These are phyloP conservation scores for Pelvicachromis taeniatus DNA, from an alignment of 2,113 vertebrate genomes.

Conservation along the genomic window DNA sequence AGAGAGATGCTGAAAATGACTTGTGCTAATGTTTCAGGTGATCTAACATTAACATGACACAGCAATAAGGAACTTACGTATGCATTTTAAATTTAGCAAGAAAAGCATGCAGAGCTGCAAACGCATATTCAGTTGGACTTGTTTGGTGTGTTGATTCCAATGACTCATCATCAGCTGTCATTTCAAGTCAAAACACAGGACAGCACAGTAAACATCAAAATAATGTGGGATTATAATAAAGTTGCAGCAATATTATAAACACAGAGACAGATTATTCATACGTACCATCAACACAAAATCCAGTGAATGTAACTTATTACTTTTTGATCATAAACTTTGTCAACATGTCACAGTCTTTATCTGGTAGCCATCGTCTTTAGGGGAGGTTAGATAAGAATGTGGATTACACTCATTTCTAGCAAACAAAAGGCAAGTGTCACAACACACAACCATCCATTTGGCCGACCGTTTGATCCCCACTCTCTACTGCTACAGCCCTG, in stretches of 20 bases:
- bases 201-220: background rate
- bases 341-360: too few relatives aligned
- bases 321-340: background rate
- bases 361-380: background rate
- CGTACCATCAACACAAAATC: background rate
- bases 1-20: accelerated
- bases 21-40: background rate
- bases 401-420: background rate
- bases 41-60: background rate
- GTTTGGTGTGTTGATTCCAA: background rate
- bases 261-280: background rate
- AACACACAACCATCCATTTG: background rate
- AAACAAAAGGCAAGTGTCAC: background rate
- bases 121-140: background rate
- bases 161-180: background rate
- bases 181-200: background rate
- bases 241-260: background rate
- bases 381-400: accelerated
- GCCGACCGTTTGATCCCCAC: background rate
- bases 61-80: background rate
- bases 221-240: background rate
- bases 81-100: background rate
- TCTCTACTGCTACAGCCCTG: background rate
- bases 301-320: background rate
- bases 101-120: background rate